These are phyloP conservation scores for Heliconius charithonia DNA, from an alignment of 2,888 invertebrate genomes.

Conservation along the genomic window DNA sequence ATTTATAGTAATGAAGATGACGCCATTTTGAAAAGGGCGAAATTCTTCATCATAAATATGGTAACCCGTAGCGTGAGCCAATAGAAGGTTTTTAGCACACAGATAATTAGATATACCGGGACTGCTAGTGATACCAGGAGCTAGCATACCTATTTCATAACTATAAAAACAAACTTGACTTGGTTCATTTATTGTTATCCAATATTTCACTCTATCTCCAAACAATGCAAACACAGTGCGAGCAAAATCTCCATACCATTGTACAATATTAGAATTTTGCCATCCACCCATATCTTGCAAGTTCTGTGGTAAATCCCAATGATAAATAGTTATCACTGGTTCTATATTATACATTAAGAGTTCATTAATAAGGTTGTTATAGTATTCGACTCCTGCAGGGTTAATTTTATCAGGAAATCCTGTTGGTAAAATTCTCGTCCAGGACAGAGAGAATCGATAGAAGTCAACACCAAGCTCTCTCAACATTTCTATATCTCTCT, in stretches of 20 bases:
- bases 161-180: conserved; percentile 62
- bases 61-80: conserved; percentile 80
- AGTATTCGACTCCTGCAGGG: conserved; percentile 83
- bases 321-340: conserved; percentile 81
- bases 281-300: conserved; percentile 81
- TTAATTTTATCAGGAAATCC: conserved; percentile 80
- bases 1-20: conserved; percentile 75
- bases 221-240: conserved; percentile 63
- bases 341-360: conserved; percentile 83
- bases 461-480: conserved; percentile 69
- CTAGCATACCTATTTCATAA: conserved; percentile 61
- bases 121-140: conserved; percentile 32
- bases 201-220: conserved; percentile 77
- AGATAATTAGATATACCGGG: conserved; percentile 76
- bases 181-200: conserved; percentile 84
- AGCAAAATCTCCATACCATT: conserved; percentile 75
- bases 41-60: conserved; percentile 66
- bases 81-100: conserved; percentile 72
- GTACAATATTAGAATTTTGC: conserved; percentile 66
- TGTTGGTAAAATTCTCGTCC: conserved; percentile 84
- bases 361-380: conserved; percentile 83
- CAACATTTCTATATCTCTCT: conserved; percentile 76
- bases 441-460: conserved; percentile 83
- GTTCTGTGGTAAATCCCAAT: conserved; percentile 74
- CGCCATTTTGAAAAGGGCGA: conserved; percentile 66